phyloP scores from a whole-genome alignment of 2,888 invertebrate species.

The Cristatella mucedo region DNA sequence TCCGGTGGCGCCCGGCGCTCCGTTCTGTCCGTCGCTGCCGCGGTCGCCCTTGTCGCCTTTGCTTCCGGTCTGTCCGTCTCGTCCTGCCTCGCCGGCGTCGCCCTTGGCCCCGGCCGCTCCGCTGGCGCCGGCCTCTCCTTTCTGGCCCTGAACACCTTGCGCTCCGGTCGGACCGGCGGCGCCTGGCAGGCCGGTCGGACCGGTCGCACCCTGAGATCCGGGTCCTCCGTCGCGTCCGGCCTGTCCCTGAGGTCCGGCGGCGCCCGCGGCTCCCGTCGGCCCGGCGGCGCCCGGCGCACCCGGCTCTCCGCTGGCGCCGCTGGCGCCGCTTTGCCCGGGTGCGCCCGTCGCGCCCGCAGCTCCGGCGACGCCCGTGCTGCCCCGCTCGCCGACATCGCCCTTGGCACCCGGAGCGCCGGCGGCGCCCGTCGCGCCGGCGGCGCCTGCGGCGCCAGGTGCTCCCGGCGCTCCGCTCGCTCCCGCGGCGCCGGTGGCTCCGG shows the following conservation, averaged over 20 bases:
- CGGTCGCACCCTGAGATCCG: slow-evolving; percentile 12
- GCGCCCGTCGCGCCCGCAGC: no score
- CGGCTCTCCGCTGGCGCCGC: no score
- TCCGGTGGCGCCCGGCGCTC: neutral
- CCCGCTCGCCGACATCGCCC: no score
- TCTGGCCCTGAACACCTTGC: neutral
- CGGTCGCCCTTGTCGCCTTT: no score
- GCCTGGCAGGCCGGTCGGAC: slow-evolving; percentile 12
- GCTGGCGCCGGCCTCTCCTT: neutral
- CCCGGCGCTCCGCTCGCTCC: no score
- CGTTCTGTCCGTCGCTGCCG: no score
- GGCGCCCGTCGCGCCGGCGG: slow-evolving; percentile 5
- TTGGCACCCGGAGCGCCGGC: slow-evolving; percentile 7
- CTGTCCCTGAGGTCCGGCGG: neutral
- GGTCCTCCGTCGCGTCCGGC: slow-evolving; percentile 8
- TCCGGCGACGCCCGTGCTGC: no score
- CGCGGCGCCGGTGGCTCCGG: no score
- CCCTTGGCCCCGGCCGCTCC: slow-evolving; percentile 5
- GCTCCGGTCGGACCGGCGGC: slow-evolving; percentile 2
- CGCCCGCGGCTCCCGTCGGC: slow-evolving; percentile 2
- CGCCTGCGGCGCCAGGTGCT: neutral
- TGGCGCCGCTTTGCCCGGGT: no score
- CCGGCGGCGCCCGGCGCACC: slow-evolving; percentile 3
- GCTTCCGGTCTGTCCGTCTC: neutral
- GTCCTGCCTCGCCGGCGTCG: neutral